Evolutionary conservation across 2,113 vertebrate genomes (phyloP).

Genomic region (Amphilophus citrinellus): DNA sequence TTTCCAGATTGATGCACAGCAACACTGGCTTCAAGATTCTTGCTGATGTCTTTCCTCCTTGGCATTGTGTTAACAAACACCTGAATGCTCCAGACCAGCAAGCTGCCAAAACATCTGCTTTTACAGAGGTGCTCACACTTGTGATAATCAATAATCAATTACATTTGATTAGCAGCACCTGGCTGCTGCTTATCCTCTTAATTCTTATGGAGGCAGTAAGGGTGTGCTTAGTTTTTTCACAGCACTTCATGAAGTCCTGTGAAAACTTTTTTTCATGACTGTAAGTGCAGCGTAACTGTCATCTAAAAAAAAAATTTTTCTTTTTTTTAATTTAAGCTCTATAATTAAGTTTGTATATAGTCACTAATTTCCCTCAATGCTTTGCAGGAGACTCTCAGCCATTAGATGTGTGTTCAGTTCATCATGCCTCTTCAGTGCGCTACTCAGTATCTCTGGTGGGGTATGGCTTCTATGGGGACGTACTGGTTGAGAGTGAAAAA

Average conservation of each 20-base stretch:
- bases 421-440: conserved; percentile 73
- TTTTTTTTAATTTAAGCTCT: not conserved
- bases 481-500: conserved; percentile 84
- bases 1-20: not conserved
- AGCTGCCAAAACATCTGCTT: not conserved
- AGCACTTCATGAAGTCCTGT: not conserved
- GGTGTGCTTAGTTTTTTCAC: accelerated
- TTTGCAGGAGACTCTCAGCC: conserved; percentile 87
- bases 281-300: no score
- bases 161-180: not conserved
- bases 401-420: conserved; percentile 86
- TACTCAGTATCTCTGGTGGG: conserved; percentile 86
- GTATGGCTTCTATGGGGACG: conserved; percentile 88
- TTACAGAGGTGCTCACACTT: not conserved
- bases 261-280: not conserved
- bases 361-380: not conserved
- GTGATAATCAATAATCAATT: not conserved
- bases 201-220: not conserved
- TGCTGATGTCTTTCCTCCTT: not conserved
- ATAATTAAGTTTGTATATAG: not conserved
- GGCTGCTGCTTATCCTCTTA: accelerated
- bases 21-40: accelerated
- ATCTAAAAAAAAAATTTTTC: not conserved
- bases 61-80: not conserved
- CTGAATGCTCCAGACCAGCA: not conserved